A percentile compares a stretch with the other conserved stretches of the same genome.
These are phyloP conservation scores for Nomada flava DNA, from an alignment of 2,888 invertebrate species.

Conservation along the genomic window DNA sequence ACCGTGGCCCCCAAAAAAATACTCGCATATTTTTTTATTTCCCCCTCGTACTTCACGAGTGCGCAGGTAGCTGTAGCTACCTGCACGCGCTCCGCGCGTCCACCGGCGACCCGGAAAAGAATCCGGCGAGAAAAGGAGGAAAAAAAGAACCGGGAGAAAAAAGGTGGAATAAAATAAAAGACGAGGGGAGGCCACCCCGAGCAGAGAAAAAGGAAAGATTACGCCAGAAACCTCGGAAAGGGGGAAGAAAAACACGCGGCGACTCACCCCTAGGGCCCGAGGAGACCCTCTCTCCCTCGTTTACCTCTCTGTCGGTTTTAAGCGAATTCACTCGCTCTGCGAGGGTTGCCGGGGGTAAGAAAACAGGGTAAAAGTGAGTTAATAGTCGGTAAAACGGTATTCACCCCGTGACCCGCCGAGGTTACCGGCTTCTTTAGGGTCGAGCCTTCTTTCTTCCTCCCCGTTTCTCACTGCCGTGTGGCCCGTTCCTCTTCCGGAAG, in stretches of 20 bases:
- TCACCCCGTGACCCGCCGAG: constrained; percentile 81
- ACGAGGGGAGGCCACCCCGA: constrained; percentile 18
- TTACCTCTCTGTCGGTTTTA: neutral
- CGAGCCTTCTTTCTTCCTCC: constrained; percentile 44
- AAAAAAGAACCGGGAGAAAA: constrained; percentile 15
- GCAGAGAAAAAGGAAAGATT: constrained; percentile 68
- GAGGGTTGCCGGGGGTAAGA: constrained; percentile 60
- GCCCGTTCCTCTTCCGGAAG: constrained; percentile 57
- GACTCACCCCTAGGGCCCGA: constrained; percentile 22
- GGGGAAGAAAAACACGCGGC: constrained; percentile 72
- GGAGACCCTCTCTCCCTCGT: constrained; percentile 35
- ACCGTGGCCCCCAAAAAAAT: constrained; percentile 76
- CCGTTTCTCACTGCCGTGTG: constrained; percentile 49
- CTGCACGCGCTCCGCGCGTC: constrained; percentile 64
- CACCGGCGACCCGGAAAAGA: constrained; percentile 60
- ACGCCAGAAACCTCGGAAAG: constrained; percentile 68
- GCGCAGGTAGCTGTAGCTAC: constrained; percentile 69
- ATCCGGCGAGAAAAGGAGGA: constrained; percentile 35
- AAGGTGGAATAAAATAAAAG: constrained; percentile 32
- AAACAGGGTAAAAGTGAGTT: constrained; percentile 84
- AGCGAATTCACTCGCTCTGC: neutral
- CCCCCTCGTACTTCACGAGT: constrained; percentile 12
- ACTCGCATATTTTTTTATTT: constrained; percentile 42
- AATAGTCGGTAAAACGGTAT: constrained; percentile 84
- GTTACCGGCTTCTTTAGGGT: constrained; percentile 63